Percentiles rank a stretch among this genome's conserved stretches.
Evolutionary conservation across 2,888 invertebrate genomes (phyloP).

Genomic region (Ormyrus rosae): DNA sequence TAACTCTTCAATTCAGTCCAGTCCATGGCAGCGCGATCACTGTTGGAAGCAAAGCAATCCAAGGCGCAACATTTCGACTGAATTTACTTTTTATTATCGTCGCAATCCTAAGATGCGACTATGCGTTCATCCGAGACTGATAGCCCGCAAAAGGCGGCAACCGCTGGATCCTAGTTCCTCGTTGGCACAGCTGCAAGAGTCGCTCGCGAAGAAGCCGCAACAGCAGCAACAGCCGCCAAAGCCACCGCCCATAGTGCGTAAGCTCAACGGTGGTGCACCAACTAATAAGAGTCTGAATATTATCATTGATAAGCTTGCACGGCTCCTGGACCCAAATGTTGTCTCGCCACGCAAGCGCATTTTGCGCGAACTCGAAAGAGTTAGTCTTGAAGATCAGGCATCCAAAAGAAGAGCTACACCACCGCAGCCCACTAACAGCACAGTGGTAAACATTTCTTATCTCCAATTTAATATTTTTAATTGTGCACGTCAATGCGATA

Average conservation of each 20-base stretch:
- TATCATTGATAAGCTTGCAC: conserved; percentile 72
- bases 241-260: not conserved
- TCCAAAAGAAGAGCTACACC: conserved; percentile 78
- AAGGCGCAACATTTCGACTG: conserved; percentile 84
- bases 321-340: conserved; percentile 77
- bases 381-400: conserved; percentile 83
- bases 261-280: conserved; percentile 49
- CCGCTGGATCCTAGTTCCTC: conserved; percentile 79
- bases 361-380: conserved; percentile 87
- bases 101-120: conserved; percentile 77
- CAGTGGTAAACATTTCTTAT: conserved; percentile 25
- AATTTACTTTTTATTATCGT: conserved; percentile 84
- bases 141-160: conserved; percentile 81
- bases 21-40: conserved; percentile 93
- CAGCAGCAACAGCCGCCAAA: conserved; percentile 9
- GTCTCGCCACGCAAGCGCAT: conserved; percentile 91
- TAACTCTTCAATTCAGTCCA: conserved; percentile 92
- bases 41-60: conserved; percentile 91
- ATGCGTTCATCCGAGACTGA: conserved; percentile 76
- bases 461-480: not conserved
- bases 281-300: conserved; percentile 69
- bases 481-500: not conserved
- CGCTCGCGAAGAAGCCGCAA: conserved; percentile 58
- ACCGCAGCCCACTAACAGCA: conserved; percentile 65
- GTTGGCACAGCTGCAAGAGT: conserved; percentile 59